phyloP scores from a whole-genome alignment of 2,888 invertebrate species.

The Perizoma affinitatum region DNA sequence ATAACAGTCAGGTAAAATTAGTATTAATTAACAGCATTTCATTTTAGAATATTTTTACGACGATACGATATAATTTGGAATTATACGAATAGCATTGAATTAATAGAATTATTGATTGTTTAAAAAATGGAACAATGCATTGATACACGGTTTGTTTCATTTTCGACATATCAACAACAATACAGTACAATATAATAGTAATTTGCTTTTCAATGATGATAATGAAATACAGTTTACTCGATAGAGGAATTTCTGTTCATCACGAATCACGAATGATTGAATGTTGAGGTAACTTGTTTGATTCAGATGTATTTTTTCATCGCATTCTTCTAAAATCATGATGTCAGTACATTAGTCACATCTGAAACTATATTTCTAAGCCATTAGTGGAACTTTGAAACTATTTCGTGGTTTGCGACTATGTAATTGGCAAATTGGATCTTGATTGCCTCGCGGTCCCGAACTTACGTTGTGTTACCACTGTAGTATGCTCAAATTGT shows the following conservation, averaged over 20 bases:
- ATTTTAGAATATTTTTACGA: no score
- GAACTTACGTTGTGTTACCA: conserved; percentile 26
- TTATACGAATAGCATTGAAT: no score
- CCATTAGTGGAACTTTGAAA: conserved; percentile 34
- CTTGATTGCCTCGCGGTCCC: conserved; percentile 34
- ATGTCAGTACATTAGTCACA: conserved; percentile 45
- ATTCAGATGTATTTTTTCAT: conserved; percentile 44
- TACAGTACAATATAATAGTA: conserved; percentile 11
- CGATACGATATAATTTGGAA: no score
- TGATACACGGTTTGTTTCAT: no score
- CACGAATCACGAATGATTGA: conserved; percentile 47
- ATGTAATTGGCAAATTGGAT: conserved; percentile 35
- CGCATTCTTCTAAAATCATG: conserved; percentile 42
- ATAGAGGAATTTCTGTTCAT: conserved; percentile 43
- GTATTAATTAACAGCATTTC: no score
- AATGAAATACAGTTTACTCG: conserved; percentile 44
- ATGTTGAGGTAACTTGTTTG: conserved; percentile 51
- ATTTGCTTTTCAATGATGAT: conserved; percentile 60
- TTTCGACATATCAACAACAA: no score
- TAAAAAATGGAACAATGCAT: no score
- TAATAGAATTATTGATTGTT: no score
- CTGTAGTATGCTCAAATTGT: conserved; percentile 39
- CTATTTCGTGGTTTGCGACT: conserved; percentile 34
- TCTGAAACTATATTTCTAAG: conserved; percentile 23
- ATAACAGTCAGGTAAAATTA: no score